Conservation (phyloP, 64 coral and sea anemone species). For the Porites australiensis region DNA sequence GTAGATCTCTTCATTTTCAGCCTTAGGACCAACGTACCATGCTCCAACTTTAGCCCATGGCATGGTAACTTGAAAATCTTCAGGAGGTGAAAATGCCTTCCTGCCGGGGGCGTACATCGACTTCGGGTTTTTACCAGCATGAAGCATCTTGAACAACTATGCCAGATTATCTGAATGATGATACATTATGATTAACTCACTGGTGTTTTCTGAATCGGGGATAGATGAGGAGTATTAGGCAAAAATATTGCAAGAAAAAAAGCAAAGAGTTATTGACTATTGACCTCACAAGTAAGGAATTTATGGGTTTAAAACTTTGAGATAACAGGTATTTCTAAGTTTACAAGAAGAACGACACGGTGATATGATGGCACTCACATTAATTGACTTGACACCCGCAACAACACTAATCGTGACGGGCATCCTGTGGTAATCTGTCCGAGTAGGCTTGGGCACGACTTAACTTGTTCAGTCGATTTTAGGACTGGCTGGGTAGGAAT, state of each 20-base stretch:
- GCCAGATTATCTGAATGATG: background rate
- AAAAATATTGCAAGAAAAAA: background rate
- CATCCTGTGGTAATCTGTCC: background rate
- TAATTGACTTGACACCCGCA: slow-evolving; percentile 6
- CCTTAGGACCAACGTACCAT: slow-evolving; percentile 68
- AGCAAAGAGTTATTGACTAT: background rate
- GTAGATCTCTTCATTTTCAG: slow-evolving; percentile 58
- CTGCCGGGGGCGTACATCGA: background rate
- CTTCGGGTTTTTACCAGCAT: background rate
- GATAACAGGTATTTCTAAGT: background rate
- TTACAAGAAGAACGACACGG: slow-evolving; percentile 17
- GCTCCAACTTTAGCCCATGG: slow-evolving; percentile 51
- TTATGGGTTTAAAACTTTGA: slow-evolving; percentile 1
- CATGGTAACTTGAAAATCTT: background rate
- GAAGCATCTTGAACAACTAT: background rate
- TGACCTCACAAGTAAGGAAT: background rate
- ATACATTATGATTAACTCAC: slow-evolving; percentile 9
- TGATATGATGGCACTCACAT: background rate
- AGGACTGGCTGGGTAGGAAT: background rate
- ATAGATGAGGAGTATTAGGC: background rate
- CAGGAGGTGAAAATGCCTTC: background rate
- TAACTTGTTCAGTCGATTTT: background rate
- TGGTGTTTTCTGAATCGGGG: background rate
- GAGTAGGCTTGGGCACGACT: background rate
- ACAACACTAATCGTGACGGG: slow-evolving; percentile 1